Conservation (phyloP, 2,888 invertebrate species). For the Troides helena region DNA sequence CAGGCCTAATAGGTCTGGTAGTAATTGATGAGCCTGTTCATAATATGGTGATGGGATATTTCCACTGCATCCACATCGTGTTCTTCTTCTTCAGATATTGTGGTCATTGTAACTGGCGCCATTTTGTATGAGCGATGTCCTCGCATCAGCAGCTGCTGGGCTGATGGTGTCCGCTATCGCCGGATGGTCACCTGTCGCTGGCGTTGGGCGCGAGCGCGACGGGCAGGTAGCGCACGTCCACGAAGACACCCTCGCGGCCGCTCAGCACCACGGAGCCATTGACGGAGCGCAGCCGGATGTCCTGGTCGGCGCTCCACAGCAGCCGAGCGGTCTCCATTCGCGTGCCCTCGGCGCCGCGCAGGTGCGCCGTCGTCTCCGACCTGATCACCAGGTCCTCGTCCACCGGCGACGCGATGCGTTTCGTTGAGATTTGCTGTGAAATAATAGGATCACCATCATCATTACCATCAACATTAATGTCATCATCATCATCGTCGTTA, state of each 20-base stretch:
- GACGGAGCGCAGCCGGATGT: slow-evolving; percentile 86
- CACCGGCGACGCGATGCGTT: slow-evolving; percentile 86
- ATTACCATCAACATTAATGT: too few relatives aligned
- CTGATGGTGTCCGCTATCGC: too few relatives aligned
- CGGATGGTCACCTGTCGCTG: too few relatives aligned
- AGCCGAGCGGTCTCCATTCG: slow-evolving; percentile 86
- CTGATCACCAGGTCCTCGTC: slow-evolving; percentile 83
- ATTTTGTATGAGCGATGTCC: too few relatives aligned
- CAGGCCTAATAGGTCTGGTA: too few relatives aligned
- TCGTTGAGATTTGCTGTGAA: slow-evolving; percentile 82
- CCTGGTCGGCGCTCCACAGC: slow-evolving; percentile 88
- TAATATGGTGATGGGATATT: too few relatives aligned
- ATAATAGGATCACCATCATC: background rate
- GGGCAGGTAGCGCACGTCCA: slow-evolving; percentile 87
- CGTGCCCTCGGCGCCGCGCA: slow-evolving; percentile 91
- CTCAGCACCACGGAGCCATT: slow-evolving; percentile 87
- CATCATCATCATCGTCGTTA: too few relatives aligned
- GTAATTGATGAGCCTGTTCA: too few relatives aligned
- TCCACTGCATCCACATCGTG: too few relatives aligned
- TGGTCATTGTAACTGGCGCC: too few relatives aligned
- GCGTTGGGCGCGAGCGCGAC: slow-evolving; percentile 71
- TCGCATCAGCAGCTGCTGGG: too few relatives aligned
- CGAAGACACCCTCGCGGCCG: slow-evolving; percentile 84
- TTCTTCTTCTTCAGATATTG: too few relatives aligned
- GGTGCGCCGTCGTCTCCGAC: slow-evolving; percentile 83